Base-by-base conservation (phyloP, 2,888 invertebrate species). In the Machimus atricapillus region DNA sequence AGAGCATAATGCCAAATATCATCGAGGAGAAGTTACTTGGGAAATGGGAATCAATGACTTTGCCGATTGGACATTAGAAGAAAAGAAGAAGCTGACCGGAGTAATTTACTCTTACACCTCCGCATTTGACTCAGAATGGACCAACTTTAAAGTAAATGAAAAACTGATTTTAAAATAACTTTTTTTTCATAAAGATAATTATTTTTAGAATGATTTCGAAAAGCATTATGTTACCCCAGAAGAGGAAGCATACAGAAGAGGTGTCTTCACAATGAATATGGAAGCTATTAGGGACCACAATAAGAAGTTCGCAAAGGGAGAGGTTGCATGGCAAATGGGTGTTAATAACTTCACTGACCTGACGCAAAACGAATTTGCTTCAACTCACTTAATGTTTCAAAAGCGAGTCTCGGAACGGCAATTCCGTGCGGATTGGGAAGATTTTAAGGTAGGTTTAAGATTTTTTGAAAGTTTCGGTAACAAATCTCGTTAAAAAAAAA, bases 301-400 rank as follows among this genome's bases (percentile, higher is more conserved):
- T 83, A 89, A 89, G 16, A 91, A 91, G 73, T 91, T 88, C 78
- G 90, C 90, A 43, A 90, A 88, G 12, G 92, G 92, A 2, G 90
- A 91, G 88, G 91, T 90, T 0, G 90, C 91, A 0, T 92, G 88
- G 85, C 89, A 89, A 88, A 91, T 92, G 91, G 91, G 89, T 14
- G 90, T 92, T 37, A 92, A 92, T 88, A 90, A 91, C 12, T 90
- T 92, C 86, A 89, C 91, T 14, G 92, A 92, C 85, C 89, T 89
- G 66, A 91, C 90, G 0, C 89, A 89, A 9, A 90, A 90, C 4
- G 92, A 92, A 87, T 37, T 76, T 31, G 2, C 66, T 19, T 27
- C 12, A 7, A 19, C 74, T 74, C 74, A 31, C 12, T 74, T 34
- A 74, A 34, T 74, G 74, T 16, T 19, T n/a, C 3, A 74, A 9